Evolutionary conservation across 2,797 vertebrate genomes (phyloP).

Genomic region (Ispidina lecontei): DNA sequence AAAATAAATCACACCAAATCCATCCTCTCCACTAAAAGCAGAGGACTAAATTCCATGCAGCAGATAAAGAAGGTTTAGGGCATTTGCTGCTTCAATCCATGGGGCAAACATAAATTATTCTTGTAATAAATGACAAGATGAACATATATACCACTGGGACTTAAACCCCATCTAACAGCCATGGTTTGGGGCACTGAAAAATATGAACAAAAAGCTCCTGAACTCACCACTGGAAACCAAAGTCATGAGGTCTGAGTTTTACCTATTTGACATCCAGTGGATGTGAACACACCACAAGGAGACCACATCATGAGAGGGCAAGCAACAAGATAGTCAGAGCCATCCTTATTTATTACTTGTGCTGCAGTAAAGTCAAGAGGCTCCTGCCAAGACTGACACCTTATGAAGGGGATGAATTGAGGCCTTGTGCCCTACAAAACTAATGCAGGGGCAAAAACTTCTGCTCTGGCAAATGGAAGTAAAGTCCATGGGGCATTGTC

Average conservation of each 20-base stretch:
- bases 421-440: not conserved
- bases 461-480: not conserved
- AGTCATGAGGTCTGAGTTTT: not conserved
- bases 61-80: conserved; percentile 20
- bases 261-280: not conserved
- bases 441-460: not conserved
- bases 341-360: not conserved
- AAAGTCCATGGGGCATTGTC: not conserved
- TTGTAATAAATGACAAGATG: not conserved
- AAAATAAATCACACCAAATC: conserved; percentile 26
- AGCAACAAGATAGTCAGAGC: not conserved
- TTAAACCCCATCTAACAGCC: not conserved
- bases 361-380: not conserved
- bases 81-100: not conserved
- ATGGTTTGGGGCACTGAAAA: not conserved
- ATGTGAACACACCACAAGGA: not conserved
- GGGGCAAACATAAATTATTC: not conserved
- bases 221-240: not conserved
- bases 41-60: not conserved
- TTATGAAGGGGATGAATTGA: not conserved
- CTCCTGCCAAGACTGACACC: conserved; percentile 43
- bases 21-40: not conserved
- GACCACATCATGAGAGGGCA: not conserved
- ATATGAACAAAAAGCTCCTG: not conserved
- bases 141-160: not conserved